Evolutionary conservation across 2,797 vertebrate genomes (phyloP), one percentile per base, ranked within the genome.

Genomic region (Triplophysa bombifrons): DNA sequence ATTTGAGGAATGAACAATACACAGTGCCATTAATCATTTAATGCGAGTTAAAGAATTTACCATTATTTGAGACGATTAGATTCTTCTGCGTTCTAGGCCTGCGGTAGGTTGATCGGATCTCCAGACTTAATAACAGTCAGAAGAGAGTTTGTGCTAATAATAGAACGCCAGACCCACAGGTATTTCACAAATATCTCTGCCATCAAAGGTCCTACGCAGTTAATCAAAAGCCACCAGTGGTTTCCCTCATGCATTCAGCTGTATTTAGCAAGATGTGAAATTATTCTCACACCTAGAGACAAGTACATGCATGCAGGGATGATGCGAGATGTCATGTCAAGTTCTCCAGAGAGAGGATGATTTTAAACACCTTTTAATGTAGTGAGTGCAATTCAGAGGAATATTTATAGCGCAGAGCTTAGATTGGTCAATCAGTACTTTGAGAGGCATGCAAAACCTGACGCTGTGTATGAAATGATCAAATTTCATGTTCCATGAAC

Each of bases 151-250:
- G 27, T n/a, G 14, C 69, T 76, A 66, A 68, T 73, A 50, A 44
- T 78, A 70, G 69, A 70, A 60, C 9, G 19, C 27, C 51, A 76
- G 63, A 78, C 58, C 67, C 72, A 60, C 71, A 73, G 58, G 75
- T 82, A 79, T 80, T 74, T 67, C 72, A 66, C 72, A 80, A 61
- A 80, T 55, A 78, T 80, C 61, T 10, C n/a, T 63, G 30, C 38
- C 53, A 75, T 72, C 72, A 80, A 63, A 61, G 44, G 70, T 80
- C 72, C 48, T 76, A 56, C 76, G 72, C 72, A 67, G 77, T 79
- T 83, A 80, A 83, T 80, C 77, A 83, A 75, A 79, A 68, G 44
- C 82, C 82, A 69, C 82, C 55, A 69, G 66, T 61, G 9, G 78
- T 68, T 80, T 68, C 69, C 46, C 73, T 72, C 67, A 72, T 72